Percentiles rank a stretch among this genome's conserved stretches.
Conservation (phyloP, 2,888 invertebrate genomes). For the Glomeris marginata region DNA sequence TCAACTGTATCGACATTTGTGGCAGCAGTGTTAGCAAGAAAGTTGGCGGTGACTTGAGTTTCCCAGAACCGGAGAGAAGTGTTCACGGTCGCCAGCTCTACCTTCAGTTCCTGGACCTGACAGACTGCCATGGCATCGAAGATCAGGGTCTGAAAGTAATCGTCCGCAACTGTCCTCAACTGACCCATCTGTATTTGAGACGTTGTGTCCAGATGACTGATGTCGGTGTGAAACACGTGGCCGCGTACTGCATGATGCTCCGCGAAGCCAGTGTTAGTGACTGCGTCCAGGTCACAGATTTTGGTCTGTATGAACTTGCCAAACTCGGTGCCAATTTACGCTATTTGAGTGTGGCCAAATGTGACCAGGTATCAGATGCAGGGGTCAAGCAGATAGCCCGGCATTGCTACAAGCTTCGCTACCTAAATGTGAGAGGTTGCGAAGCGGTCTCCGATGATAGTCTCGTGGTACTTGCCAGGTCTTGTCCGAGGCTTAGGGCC, state of each 20-base stretch:
- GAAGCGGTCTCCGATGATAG: constrained; percentile 89
- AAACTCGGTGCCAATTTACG: constrained; percentile 72
- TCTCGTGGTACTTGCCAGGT: constrained; percentile 66
- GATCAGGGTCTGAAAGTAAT: constrained; percentile 70
- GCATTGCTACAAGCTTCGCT: constrained; percentile 68
- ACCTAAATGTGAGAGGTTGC: constrained; percentile 80
- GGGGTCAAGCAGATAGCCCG: constrained; percentile 73
- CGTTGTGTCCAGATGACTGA: constrained; percentile 81
- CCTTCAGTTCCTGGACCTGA: constrained; percentile 75
- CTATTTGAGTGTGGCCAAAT: constrained; percentile 85
- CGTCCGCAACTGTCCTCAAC: constrained; percentile 70
- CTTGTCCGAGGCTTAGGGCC: constrained; percentile 70
- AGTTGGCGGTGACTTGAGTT: not conserved
- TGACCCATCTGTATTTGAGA: constrained; percentile 71
- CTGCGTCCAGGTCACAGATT: constrained; percentile 76
- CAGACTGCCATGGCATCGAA: constrained; percentile 70
- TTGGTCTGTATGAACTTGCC: constrained; percentile 76
- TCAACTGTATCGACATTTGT: constrained; percentile 48
- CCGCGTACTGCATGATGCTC: constrained; percentile 68
- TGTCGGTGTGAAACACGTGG: constrained; percentile 77
- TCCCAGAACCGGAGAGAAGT: constrained; percentile 6
- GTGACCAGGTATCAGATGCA: constrained; percentile 69
- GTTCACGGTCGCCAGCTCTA: constrained; percentile 36
- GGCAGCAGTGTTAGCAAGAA: not conserved
- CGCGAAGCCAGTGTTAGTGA: constrained; percentile 82